Base-by-base conservation (phyloP, 2,888 invertebrate species). In the Elegia similella region DNA sequence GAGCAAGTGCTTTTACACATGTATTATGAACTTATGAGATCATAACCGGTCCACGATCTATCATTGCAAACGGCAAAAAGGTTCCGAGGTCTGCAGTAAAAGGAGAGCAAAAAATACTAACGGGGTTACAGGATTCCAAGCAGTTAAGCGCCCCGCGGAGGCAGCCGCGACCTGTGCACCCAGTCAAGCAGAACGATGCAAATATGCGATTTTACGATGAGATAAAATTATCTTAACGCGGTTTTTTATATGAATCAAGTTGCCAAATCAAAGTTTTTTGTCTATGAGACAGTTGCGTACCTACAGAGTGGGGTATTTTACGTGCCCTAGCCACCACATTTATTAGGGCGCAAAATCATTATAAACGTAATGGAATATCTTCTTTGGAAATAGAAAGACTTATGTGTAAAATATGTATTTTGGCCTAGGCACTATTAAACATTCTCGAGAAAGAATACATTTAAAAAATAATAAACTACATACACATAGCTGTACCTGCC, bases 91-190 rank as follows among this genome's bases (percentile, higher is more conserved):
- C 78, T 80, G 76, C 81, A 68, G 73, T 59, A 67, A 69, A 76
- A 77, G 70, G 65, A 69, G 73, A 80, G 76, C 77, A 86, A 86
- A 86, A 87, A n/a, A 82, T 78, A 82, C 75, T 82, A 86, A 86
- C 82, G 84, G 83, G 70, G 75, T 78, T 76, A 77, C 83, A 80
- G 80, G 84, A 85, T 82, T 82, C 84, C 80, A 71, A 58, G 67
- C 69, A 67, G 70, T 63, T 65, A 64, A 60, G 64, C 65, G 61
- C 67, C 61, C 23, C 44, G 54, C 53, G 10, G 53, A 12, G 16
- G 23, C 52, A 6, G 50, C 42, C 29, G 42, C 44, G 54, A 42
- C 61, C 60, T 47, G 42, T 63, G 73, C 59, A 64, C 55, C 59
- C 61, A 52, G 23, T 63, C 65, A 57, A 60, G 17, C 42, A 43